Evolutionary conservation across 2,113 vertebrate species (phyloP), one percentile per base, ranked within the genome.

Genomic region (Scopus umbretta): DNA sequence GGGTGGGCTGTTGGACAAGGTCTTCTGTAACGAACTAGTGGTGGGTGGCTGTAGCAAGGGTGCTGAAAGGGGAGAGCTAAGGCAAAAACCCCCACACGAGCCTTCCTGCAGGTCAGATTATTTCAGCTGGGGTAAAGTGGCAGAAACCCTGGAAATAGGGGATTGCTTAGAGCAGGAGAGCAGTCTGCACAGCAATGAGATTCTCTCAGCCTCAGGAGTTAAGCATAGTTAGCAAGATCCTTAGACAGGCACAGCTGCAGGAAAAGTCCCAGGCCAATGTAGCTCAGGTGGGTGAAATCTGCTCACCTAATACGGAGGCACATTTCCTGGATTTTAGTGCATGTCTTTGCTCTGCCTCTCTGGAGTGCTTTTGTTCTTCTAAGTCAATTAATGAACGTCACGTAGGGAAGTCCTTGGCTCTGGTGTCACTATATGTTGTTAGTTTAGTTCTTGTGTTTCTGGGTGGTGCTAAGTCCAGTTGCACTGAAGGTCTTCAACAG

Each of bases 11-110:
- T 16, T 17, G 65, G 25, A 23, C 2, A 1, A n/a, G 20, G 18
- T 9, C 45, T 22, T 32, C 2, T 1, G 11, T 21, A 29, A 42
- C 0, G 0, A 22, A 53, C 30, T 58, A 49, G 49, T 0, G 0
- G 16, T 6, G 22, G 13, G 19, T 7, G 6, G 15, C 53, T 14
- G 38, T 47, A 40, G 34, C 17, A 6, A 84, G 23, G 52, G n/a
- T 81, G 38, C 25, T 4, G 1, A n/a, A 15, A 17, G 11, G 7
- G 11, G 30, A 80, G 11, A 53, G 11, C 20, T 11, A 34, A 62
- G 34, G 10, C 38, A 53, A 40, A 56, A 53, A 9, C 13, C 3
- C 34, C 8, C 10, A 9, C 23, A 25, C 25, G 40, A n/a, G 18
- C 59, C 55, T 55, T 88, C 27, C 79, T 53, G n/a, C 3, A 36